A percentile compares a stretch with the other conserved stretches of the same genome.
phyloP scores from a whole-genome alignment of 2,888 invertebrate species.

The Diaphora mendica region DNA sequence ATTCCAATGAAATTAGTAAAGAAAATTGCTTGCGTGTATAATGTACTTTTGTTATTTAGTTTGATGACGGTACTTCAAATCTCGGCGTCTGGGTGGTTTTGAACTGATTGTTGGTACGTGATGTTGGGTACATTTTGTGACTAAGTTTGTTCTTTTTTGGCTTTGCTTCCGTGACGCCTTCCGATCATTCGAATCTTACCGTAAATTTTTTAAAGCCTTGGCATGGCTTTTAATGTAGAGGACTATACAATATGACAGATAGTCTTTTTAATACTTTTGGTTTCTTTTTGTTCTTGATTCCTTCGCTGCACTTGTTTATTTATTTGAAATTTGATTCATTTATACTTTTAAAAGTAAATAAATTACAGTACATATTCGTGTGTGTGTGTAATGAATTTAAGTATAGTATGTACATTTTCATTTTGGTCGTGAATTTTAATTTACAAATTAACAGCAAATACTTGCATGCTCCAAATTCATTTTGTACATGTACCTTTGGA shows the following conservation, averaged over 20 bases:
- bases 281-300: background rate
- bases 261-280: background rate
- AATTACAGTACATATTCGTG: background rate
- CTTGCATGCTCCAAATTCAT: background rate
- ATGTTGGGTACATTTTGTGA: slow-evolving; percentile 84
- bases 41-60: slow-evolving; percentile 12
- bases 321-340: background rate
- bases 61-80: slow-evolving; percentile 16
- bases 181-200: slow-evolving; percentile 8
- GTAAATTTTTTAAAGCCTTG: background rate
- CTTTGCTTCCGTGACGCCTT: slow-evolving; percentile 28
- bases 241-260: background rate
- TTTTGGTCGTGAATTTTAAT: background rate
- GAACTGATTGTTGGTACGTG: slow-evolving; percentile 73
- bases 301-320: background rate
- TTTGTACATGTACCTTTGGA: background rate
- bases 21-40: slow-evolving; percentile 49
- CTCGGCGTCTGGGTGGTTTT: slow-evolving; percentile 57
- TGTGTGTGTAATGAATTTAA: background rate
- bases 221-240: background rate
- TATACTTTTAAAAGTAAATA: background rate
- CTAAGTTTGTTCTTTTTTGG: slow-evolving; percentile 35
- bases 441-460: background rate
- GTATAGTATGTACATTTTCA: background rate
- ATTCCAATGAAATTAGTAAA: slow-evolving; percentile 19